Conservation (phyloP, 1,140 invertebrate genomes). For the Drosophila pectinifera region DNA sequence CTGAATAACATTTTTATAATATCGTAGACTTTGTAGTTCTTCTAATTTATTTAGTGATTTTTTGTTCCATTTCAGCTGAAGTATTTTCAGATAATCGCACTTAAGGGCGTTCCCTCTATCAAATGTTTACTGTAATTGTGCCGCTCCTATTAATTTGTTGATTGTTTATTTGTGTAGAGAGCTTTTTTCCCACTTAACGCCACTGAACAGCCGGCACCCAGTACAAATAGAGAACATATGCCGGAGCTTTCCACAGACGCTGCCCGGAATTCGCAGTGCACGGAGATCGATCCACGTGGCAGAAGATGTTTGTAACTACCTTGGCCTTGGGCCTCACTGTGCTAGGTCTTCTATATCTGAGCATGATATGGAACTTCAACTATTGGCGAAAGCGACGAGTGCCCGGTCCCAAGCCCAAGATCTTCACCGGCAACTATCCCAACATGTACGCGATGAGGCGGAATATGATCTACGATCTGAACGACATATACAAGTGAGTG, state of each 20-base stretch:
- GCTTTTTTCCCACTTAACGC: conserved; percentile 3
- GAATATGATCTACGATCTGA: conserved; percentile 61
- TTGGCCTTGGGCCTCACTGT: conserved; percentile 42
- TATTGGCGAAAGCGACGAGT: conserved; percentile 80
- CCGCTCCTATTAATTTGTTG: background rate
- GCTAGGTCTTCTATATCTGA: conserved; percentile 59
- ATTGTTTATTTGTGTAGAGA: background rate
- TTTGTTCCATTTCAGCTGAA: no score
- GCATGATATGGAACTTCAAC: conserved; percentile 76
- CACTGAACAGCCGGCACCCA: background rate
- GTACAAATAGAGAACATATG: conserved; percentile 17
- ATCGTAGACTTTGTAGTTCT: no score
- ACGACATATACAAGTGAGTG: conserved; percentile 69
- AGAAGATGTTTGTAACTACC: conserved; percentile 44
- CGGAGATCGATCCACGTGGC: background rate
- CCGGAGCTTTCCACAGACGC: background rate
- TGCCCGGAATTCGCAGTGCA: background rate
- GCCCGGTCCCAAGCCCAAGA: conserved; percentile 61
- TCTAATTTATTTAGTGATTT: no score
- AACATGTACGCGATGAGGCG: conserved; percentile 56
- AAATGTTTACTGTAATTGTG: background rate
- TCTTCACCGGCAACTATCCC: conserved; percentile 77
- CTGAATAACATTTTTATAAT: no score
- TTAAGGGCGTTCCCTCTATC: background rate
- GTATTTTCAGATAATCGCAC: no score